These are phyloP conservation scores for Leptarthrus brevirostris DNA, from an alignment of 2,888 invertebrate genomes.

Conservation along the genomic window DNA sequence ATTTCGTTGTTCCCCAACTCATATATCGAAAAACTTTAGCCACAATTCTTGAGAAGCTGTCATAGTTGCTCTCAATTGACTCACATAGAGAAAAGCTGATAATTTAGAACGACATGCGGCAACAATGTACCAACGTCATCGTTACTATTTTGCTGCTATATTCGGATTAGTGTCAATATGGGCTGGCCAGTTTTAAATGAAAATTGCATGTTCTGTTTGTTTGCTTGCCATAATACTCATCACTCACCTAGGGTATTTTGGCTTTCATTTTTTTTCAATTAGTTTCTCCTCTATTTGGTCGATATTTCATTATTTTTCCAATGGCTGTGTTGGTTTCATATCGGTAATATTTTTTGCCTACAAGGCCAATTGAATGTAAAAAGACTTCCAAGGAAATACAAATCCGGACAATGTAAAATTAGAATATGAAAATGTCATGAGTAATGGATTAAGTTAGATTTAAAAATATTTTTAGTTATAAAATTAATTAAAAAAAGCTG, in stretches of 20 bases:
- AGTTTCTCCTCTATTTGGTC: constrained; percentile 12
- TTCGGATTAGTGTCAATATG: not conserved
- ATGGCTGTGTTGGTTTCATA: not conserved
- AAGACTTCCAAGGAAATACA: too few relatives aligned
- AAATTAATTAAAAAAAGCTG: too few relatives aligned
- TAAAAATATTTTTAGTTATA: too few relatives aligned
- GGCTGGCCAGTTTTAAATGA: constrained; percentile 3
- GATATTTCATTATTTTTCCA: constrained; percentile 33
- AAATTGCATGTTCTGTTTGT: constrained; percentile 9
- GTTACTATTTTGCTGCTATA: not conserved
- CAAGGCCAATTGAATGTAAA: too few relatives aligned
- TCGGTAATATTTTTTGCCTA: too few relatives aligned
- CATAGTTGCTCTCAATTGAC: too few relatives aligned
- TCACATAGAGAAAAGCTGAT: too few relatives aligned
- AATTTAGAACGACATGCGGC: not conserved
- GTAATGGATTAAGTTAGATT: too few relatives aligned
- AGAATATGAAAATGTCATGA: too few relatives aligned
- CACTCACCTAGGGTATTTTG: too few relatives aligned
- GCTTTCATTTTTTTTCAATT: not conserved
- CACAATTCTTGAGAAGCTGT: not conserved
- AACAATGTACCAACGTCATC: not conserved
- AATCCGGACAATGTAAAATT: too few relatives aligned
- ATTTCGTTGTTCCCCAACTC: not conserved
- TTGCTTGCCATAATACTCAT: too few relatives aligned
- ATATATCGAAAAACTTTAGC: not conserved